These are phyloP conservation scores for Pseudopleuronectes americanus DNA, from an alignment of 2,797 vertebrate genomes.

Conservation along the genomic window DNA sequence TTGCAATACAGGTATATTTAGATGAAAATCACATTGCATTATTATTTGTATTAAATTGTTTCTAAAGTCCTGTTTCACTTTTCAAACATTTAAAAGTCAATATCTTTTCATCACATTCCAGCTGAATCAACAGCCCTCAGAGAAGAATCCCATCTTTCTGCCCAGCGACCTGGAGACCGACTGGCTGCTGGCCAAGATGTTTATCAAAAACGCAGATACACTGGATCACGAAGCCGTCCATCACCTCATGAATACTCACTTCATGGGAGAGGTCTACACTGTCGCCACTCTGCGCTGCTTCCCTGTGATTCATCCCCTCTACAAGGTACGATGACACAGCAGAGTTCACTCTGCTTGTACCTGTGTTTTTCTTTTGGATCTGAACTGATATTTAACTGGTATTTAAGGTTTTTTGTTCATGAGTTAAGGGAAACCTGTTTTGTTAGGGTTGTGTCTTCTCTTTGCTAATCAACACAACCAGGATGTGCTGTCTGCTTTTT, in stretches of 20 bases:
- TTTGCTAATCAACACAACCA: neutral
- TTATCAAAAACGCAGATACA: slow-evolving; percentile 75
- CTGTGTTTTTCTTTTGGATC: neutral
- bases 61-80: neutral
- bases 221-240: slow-evolving; percentile 69
- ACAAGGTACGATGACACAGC: slow-evolving; percentile 74
- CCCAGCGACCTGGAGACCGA: slow-evolving; percentile 81
- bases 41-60: no score
- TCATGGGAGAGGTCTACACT: slow-evolving; percentile 72
- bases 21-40: no score
- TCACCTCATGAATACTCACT: slow-evolving; percentile 81
- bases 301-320: slow-evolving; percentile 82
- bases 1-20: slow-evolving; percentile 69
- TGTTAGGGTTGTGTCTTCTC: no score
- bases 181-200: slow-evolving; percentile 85
- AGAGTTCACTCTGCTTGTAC: no score
- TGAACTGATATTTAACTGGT: no score
- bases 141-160: slow-evolving; percentile 82
- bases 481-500: neutral
- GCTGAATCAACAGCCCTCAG: slow-evolving; percentile 80
- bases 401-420: no score
- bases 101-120: slow-evolving; percentile 31
- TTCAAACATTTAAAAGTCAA: neutral
- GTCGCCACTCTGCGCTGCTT: slow-evolving; percentile 78
- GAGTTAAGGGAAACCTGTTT: no score